These are phyloP conservation scores for Chromoteleia sp. DNA, from an alignment of 2,888 invertebrate species.

Conservation along the genomic window DNA sequence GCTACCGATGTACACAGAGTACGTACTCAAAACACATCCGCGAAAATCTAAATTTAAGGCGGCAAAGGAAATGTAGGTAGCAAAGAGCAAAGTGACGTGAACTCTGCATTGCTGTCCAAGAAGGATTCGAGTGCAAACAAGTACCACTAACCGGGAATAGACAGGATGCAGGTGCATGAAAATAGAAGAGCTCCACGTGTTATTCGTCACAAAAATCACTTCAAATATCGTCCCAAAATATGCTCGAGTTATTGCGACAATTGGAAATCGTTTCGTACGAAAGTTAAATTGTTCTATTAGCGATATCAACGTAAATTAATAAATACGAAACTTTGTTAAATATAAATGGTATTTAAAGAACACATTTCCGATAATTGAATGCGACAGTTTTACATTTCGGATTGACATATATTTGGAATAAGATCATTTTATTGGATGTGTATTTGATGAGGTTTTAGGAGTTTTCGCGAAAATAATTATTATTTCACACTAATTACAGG, in stretches of 20 bases:
- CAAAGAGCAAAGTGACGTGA: slow-evolving; percentile 64
- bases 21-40: slow-evolving; percentile 16
- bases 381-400: no score
- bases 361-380: no score
- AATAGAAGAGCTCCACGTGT: slow-evolving; percentile 27
- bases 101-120: slow-evolving; percentile 65
- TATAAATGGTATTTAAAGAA: no score
- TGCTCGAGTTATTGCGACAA: background rate
- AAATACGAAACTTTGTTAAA: no score
- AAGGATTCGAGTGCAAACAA: slow-evolving; percentile 60
- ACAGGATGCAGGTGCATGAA: slow-evolving; percentile 41
- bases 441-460: no score
- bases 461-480: no score
- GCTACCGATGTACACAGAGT: background rate
- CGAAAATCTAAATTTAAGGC: slow-evolving; percentile 77
- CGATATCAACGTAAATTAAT: no score
- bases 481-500: no score
- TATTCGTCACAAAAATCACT: slow-evolving; percentile 18
- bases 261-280: background rate
- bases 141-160: slow-evolving; percentile 30
- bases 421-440: no score
- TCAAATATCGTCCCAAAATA: background rate
- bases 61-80: slow-evolving; percentile 76
- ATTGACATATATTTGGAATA: no score
- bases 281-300: background rate